Percentiles rank a stretch among this genome's conserved stretches.
Conservation (phyloP, 1,140 invertebrate genomes). For the Bombus pascuorum region DNA sequence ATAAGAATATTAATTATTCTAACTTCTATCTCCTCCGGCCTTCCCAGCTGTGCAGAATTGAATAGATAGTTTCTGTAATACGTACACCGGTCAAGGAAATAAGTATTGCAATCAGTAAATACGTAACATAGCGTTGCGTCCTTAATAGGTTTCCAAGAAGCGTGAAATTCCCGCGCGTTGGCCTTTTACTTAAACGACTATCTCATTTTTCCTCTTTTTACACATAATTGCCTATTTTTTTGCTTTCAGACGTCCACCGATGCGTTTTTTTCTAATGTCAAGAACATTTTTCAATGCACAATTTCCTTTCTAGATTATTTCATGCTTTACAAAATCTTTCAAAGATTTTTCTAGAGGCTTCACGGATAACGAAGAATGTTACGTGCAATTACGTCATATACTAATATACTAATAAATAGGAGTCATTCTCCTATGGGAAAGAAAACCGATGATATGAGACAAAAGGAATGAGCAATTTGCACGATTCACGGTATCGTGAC, state of each 20-base stretch:
- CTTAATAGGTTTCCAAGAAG: slow-evolving; percentile 36
- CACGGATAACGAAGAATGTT: background rate
- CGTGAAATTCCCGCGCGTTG: slow-evolving; percentile 17
- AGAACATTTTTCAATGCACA: background rate
- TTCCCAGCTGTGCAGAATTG: background rate
- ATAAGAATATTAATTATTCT: background rate
- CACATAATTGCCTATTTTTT: background rate
- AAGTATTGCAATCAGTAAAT: slow-evolving; percentile 32
- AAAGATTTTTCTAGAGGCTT: background rate
- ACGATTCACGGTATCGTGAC: background rate
- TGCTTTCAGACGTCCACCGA: background rate
- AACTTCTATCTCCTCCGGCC: background rate
- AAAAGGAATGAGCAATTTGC: background rate
- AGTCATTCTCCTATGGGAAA: background rate
- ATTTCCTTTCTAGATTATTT: background rate
- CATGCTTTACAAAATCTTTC: background rate
- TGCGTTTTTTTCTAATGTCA: background rate
- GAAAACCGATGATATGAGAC: background rate
- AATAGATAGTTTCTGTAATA: background rate
- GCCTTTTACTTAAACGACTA: slow-evolving; percentile 27
- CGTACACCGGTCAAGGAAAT: slow-evolving; percentile 28
- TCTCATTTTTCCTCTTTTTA: background rate
- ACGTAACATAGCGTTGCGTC: slow-evolving; percentile 4
- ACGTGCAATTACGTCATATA: background rate
- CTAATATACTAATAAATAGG: background rate